These are phyloP conservation scores for Luehdorfia chinensis DNA, from an alignment of 1,140 invertebrate genomes.

Conservation along the genomic window DNA sequence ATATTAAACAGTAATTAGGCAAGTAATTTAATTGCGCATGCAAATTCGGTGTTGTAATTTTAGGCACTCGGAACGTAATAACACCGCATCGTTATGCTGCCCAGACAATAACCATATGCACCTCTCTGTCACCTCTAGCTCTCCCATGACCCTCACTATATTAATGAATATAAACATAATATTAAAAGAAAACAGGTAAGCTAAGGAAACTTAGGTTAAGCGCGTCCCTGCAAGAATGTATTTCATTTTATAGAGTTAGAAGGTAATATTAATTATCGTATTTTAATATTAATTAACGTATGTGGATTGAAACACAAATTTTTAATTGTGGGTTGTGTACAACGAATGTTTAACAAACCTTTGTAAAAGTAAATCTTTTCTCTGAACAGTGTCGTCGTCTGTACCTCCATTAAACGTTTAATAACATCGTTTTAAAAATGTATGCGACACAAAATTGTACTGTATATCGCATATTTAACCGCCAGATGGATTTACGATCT, in stretches of 20 bases:
- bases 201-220: conserved; percentile 54
- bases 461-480: no score
- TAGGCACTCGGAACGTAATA: no score
- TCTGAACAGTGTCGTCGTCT: no score
- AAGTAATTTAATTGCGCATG: background rate
- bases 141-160: conserved; percentile 16
- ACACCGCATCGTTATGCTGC: background rate
- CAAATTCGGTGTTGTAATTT: background rate
- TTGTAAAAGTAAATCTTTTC: conserved; percentile 18
- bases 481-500: no score
- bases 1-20: background rate
- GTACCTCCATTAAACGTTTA: no score
- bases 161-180: conserved; percentile 27
- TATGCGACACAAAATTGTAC: no score
- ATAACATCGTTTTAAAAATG: no score
- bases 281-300: conserved; percentile 33
- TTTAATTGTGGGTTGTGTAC: conserved; percentile 56
- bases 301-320: conserved; percentile 22
- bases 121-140: conserved; percentile 44
- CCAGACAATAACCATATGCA: conserved; percentile 21
- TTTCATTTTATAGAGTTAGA: conserved; percentile 70
- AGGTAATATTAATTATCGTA: conserved; percentile 42
- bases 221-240: conserved; percentile 60
- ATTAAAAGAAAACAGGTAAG: conserved; percentile 68
- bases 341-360: conserved; percentile 56